Evolutionary conservation across 2,113 vertebrate genomes (phyloP), one percentile per base, ranked within the genome.

Genomic region (Seriola rivoliana): DNA sequence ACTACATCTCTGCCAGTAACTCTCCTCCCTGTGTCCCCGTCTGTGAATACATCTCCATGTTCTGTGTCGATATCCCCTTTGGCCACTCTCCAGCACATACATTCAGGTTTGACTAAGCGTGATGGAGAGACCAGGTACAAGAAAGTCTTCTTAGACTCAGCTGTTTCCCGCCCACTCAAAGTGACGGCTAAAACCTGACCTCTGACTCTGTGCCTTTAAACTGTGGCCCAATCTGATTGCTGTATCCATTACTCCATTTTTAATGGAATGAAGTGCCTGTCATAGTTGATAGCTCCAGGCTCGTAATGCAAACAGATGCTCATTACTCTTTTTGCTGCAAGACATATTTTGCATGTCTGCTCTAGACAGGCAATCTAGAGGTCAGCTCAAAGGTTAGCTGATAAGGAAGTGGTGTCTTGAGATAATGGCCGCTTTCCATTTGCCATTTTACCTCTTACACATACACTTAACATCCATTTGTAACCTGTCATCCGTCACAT

Each of bases 231-330:
- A 60, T 73, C 71, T 71, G 50, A 82, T 86, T 83, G 86, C 75
- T 50, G 63, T 81, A 81, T 92, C 88, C 85, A 89, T 93, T 91
- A 92, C 84, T 81, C 80, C 48, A 54, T 68, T 86, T 79, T 82
- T 89, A 92, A 93, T 92, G 89, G 87, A 93, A 91, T 80, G 59
- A 76, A 85, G 90, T 78, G 77, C 62, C 80, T 57, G 85, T 89
- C 32, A 32, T 82, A 74, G 88, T 76, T 89, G 88, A 91, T 77
- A 73, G 78, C 55, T 65, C 48, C 55, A 2, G 71, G 36, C 82
- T 71, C 55, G 59, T 86, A 86, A 91, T 91, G 85, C 84, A 94
- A 92, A 90, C 87, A 92, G 75, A 89, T 91, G 83, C 88, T 83
- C 85, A 91, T 93, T 92, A 86, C 82, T 91, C 84, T 82, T 88